phyloP scores from a whole-genome alignment of 2,888 invertebrate genomes.

The Tetheella fluctuosa region DNA sequence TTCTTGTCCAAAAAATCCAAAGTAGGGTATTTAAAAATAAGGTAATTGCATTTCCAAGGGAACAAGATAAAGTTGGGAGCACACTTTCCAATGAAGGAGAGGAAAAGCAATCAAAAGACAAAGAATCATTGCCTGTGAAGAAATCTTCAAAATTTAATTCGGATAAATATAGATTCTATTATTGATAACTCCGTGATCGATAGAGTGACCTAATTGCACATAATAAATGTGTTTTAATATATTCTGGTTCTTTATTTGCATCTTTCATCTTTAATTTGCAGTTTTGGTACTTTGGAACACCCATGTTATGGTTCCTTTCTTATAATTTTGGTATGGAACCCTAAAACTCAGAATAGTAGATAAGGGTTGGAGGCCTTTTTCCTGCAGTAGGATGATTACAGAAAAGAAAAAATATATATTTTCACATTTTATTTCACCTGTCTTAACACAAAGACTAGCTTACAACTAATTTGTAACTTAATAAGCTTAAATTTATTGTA shows the following conservation, averaged over 20 bases:
- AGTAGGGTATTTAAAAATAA: not conserved
- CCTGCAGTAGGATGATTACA: not conserved
- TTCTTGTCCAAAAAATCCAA: not conserved
- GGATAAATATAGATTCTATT: not conserved
- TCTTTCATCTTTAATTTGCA: too few relatives aligned
- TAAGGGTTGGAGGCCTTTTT: too few relatives aligned
- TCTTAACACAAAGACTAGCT: slow-evolving; percentile 78
- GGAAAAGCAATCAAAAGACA: not conserved
- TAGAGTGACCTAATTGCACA: too few relatives aligned
- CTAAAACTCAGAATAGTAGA: too few relatives aligned
- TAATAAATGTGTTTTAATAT: too few relatives aligned
- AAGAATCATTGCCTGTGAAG: not conserved
- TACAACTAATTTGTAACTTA: slow-evolving; percentile 83
- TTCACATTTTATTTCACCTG: slow-evolving; percentile 54
- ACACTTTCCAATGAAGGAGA: not conserved
- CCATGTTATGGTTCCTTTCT: too few relatives aligned
- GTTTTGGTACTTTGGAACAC: too few relatives aligned
- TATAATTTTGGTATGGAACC: too few relatives aligned
- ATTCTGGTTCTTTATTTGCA: too few relatives aligned
- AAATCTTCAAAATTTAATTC: not conserved
- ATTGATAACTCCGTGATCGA: not conserved
- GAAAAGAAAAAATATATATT: slow-evolving; percentile 26
- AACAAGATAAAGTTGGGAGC: not conserved
- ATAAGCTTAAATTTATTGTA: slow-evolving; percentile 62
- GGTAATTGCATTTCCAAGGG: not conserved